Base-by-base conservation (phyloP, 2,888 invertebrate genomes). In the Callyntrura guangdongensis region DNA sequence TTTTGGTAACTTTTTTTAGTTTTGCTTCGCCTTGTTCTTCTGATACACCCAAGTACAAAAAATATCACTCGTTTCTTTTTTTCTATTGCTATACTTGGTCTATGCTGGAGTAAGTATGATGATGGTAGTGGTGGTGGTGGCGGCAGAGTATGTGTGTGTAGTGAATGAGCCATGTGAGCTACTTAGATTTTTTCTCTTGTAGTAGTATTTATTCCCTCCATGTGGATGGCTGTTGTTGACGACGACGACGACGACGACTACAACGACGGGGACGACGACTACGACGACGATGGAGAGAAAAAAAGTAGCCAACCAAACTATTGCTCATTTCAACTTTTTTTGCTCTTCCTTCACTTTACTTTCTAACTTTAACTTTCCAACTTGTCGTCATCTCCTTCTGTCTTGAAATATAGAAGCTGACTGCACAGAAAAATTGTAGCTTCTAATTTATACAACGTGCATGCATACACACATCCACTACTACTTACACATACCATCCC, bases 361-460 rank as follows among this genome's bases (percentile, higher is more conserved):
- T 92, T 90, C 90, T 81, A 92, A 92, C 92, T 92, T 92, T 92
- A 91, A 92, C 91, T 92, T 92, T 91, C 92, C 74, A 92, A 92
- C 91, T 91, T 91, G 91, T 91, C 91, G 91, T 87, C 91, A 91
- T 87, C 91, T 91, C 67, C 64, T 88, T 90, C 82, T 84, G 59
- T 88, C 91, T 91, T 92, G 91, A 91, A 91, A 92, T 90, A 91
- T 90, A 92, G 90, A 77, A 91, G 91, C 90, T 90, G 91, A 89
- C 88, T 91, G 91, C 72, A 91, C 91, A 91, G 83, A 90, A 74
- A 87, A 91, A 87, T 91, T 90, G 86, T 82, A 82, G 83, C 74
- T 84, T 91, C 91, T 91, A 91, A 91, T 90, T 90, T 90, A 87
- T 91, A 91, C 79, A 90, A 83, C 74, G 72, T 17, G 72, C 72